Evolutionary conservation across 2,888 invertebrate species (phyloP).

Genomic region (Alsophila aescularia): DNA sequence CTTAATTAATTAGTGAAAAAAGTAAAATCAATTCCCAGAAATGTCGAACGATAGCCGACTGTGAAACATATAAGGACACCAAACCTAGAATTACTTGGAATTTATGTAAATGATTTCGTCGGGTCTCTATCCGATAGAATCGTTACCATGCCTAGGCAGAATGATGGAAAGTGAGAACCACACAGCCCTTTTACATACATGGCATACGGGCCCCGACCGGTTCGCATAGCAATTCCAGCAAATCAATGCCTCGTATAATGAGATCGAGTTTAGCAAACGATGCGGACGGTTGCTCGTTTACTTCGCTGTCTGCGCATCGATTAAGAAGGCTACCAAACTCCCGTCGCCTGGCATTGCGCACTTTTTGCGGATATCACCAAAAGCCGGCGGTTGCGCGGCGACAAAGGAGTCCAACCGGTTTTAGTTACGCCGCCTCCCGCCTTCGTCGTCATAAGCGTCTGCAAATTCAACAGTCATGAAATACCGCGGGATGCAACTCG

Average conservation of each 20-base stretch:
- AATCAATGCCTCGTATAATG: constrained; percentile 68
- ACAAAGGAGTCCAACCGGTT: constrained; percentile 81
- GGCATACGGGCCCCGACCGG: constrained; percentile 62
- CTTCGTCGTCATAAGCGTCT: constrained; percentile 73
- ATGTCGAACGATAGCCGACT: not conserved
- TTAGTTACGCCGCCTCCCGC: constrained; percentile 68
- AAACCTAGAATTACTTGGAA: not conserved
- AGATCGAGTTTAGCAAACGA: constrained; percentile 58
- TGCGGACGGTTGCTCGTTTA: constrained; percentile 58
- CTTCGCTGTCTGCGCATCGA: constrained; percentile 61
- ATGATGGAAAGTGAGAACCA: constrained; percentile 59
- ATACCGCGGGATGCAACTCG: constrained; percentile 69
- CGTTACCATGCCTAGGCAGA: constrained; percentile 35
- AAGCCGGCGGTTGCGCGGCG: constrained; percentile 70
- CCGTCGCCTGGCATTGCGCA: constrained; percentile 70
- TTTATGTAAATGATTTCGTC: constrained; percentile 3
- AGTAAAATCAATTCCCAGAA: too few relatives aligned
- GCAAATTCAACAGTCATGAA: constrained; percentile 80
- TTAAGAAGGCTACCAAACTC: constrained; percentile 65
- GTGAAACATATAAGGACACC: not conserved
- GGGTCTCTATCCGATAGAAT: constrained; percentile 22
- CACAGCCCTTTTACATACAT: constrained; percentile 54
- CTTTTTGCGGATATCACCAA: constrained; percentile 83
- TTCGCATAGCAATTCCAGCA: constrained; percentile 64
- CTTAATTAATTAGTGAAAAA: too few relatives aligned